Base-by-base conservation (phyloP, 2,888 invertebrate species). In the Oscheius sp. region DNA sequence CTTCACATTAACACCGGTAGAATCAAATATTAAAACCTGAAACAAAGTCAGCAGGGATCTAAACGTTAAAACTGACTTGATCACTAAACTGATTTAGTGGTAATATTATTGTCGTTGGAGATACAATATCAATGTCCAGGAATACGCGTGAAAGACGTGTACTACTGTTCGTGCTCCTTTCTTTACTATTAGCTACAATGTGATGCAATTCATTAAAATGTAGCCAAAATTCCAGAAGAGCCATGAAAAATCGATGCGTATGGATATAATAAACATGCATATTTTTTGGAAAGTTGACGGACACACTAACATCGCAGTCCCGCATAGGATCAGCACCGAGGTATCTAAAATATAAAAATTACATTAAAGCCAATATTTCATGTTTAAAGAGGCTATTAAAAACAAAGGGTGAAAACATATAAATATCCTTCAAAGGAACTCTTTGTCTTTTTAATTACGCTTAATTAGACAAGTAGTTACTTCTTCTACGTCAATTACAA, bases 181-280 rank as follows among this genome's bases (percentile, higher is more conserved):
- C 17, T 54, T 33, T 54, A 4, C 71, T 72, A 59, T 75, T 78
- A 9, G 70, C 65, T 22, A 93, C 91, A 69, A 93, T 91, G 69
- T 92, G 91, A 84, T 93, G 92, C 57, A 94, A 88, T 75, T 94
- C 91, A 3, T 92, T 90, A 86, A 96, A 94, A 66, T 89, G 87
- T 74, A 88, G 87, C 74, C 93, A 92, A 88, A 95, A 95, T 2
- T 93, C 92, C 81, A 93, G 91, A 66, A 95, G 89, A 87, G 95
- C 95, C 22, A 91, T 91, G 59, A 95, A 91, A 88, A 96, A 97
- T 63, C 95, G 72, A 65, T 83, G 83, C 0, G 83, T 83, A 63
- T 83, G 83, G 1, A 95, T 92, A 0, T 95, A 94, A 0, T 93
- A 75, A 6, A 80, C 49, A 61, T 68, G 65, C 59, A 77, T 72